Evolutionary conservation across 2,888 invertebrate genomes (phyloP), one percentile per base, ranked within the genome.

Genomic region (Cataglyphis cursor): DNA sequence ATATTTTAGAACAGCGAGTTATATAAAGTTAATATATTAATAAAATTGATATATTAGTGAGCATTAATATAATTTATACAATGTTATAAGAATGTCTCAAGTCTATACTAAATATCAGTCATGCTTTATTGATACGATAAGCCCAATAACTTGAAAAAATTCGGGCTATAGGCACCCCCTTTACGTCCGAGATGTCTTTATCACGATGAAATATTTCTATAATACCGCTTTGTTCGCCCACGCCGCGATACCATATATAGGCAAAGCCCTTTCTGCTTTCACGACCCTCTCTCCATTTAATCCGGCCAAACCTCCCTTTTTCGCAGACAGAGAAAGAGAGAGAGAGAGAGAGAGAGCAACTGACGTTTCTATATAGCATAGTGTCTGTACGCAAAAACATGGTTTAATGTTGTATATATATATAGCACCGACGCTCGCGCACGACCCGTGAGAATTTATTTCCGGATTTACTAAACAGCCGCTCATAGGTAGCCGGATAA

Each of bases 271-370:
- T 51, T 51, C 51, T 59, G 78, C 59, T 73, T 80, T 73, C 78
- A 80, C 44, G 59, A 80, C 78, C 73, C 78, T 80, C 74, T 80
- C 78, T 80, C 74, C 73, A 72, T 80, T 80, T 80, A 80, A 80
- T 80, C 73, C 59, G 35, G 21, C 41, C 73, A 44, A 73, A 35
- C 73, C 59, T 70, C 74, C 73, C 59, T 73, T 80, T 80, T 80
- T 80, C 73, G 72, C 78, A 44, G 6, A 35, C 6, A 35, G 35
- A 44, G 44, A 10, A 8, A n/a, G 10, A 31, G 31, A 9, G 21
- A 66, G n/a, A 28, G 35, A 44, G 44, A 38, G 0, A n/a, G 10
- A 31, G 21, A 9, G 21, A 66, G 51, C 51, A 70, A 70, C 41
- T 41, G 41, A 12, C 73, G 59, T 54, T 59, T 44, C 78, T 48